phyloP scores from a whole-genome alignment of 2,888 invertebrate species.

The Drosophila formosana region DNA sequence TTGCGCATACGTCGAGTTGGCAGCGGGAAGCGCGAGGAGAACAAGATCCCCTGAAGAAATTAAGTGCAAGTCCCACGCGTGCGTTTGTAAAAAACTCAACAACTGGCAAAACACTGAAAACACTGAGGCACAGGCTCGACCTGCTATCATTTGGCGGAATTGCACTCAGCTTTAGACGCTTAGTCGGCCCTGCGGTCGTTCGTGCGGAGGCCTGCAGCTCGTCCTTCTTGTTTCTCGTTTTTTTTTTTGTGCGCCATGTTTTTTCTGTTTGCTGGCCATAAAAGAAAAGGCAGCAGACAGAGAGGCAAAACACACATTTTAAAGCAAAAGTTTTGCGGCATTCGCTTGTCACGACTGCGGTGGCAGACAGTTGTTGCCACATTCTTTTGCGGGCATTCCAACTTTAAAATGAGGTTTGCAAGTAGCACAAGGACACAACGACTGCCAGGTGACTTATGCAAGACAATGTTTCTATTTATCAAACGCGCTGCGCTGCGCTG shows the following conservation, averaged over 20 bases:
- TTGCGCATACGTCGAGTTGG: conserved; percentile 60
- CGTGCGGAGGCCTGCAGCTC: conserved; percentile 29
- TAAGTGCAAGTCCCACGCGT: conserved; percentile 78
- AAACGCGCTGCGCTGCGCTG: neutral
- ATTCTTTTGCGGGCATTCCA: conserved; percentile 10
- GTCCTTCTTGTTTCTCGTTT: conserved; percentile 2
- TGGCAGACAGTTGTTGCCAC: conserved; percentile 51
- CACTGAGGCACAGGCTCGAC: conserved; percentile 11
- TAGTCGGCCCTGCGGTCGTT: conserved; percentile 49
- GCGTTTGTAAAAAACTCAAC: conserved; percentile 52
- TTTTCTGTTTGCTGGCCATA: conserved; percentile 9
- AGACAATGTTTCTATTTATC: conserved; percentile 4
- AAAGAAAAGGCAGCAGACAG: conserved; percentile 29
- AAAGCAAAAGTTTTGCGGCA: conserved; percentile 71
- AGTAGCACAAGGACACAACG: conserved; percentile 3
- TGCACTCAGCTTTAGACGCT: conserved; percentile 73
- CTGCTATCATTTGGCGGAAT: conserved; percentile 73
- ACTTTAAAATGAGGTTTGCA: conserved; percentile 9
- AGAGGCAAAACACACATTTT: conserved; percentile 70
- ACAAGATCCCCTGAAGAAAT: conserved; percentile 75
- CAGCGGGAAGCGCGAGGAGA: conserved; percentile 16
- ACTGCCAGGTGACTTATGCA: conserved; percentile 13
- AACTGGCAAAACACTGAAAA: conserved; percentile 32
- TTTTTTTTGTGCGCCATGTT: neutral
- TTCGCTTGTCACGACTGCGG: conserved; percentile 55